Base-by-base conservation (phyloP, 2,888 invertebrate species). In the Beris morrisii region DNA sequence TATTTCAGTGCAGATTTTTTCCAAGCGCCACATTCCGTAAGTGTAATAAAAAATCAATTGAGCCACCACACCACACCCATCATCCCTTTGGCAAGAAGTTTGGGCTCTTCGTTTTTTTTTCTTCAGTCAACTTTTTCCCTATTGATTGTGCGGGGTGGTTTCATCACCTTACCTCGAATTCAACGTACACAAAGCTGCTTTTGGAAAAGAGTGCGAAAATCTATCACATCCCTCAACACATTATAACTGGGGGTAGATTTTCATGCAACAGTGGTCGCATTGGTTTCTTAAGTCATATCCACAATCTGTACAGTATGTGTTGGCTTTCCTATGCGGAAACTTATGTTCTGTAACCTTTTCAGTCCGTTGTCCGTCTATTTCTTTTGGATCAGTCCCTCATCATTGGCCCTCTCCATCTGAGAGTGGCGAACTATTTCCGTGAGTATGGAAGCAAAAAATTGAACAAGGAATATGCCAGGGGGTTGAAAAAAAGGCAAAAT, bases 191-290 rank as follows among this genome's bases (percentile, higher is more conserved):
- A n/a, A 13, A 12, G 5, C 48, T 13, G 9, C 5, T 11, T 48
- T 48, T 12, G 15, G 9, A 38, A 38, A 38, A 38, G 38, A 38
- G 38, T 38, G 38, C 9, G 38, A 12, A 48, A 48, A 48, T 48
- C 48, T 48, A 13, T 48, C 48, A 13, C 15, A n/a, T 48, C n/a
- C 48, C 48, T 48, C 6, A 13, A 12, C 48, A 48, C 12, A 48
- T 13, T n/a, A 48, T 48, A 48, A 13, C 15, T 13, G 6, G 15
- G 44, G 15, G 55, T 45, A 66, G 38, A 66, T 61, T 54, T 61
- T 54, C 48, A 66, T 48, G 50, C 46, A 61, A 58, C 57, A 55
- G 13, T 65, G 65, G 64, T 63, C 69, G 67, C 56, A 68, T 64
- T 66, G 65, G 68, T 65, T 38, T 9, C 38, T 38, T 7, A 38